Conservation (phyloP, 2,888 invertebrate species). For the Drosophila emarginata region DNA sequence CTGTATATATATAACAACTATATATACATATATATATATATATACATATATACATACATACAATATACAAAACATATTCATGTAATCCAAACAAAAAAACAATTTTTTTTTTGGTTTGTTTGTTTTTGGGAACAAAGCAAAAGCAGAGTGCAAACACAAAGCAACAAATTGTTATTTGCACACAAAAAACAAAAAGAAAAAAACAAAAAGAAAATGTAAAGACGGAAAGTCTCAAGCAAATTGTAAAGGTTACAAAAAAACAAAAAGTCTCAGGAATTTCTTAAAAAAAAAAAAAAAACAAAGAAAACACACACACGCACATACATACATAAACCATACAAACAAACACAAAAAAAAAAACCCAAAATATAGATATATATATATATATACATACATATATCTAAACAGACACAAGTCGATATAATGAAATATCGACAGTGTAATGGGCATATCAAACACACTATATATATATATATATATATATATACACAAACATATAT, state of each 20-base stretch:
- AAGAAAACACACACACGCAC: slow-evolving; percentile 6
- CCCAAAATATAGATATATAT: not conserved
- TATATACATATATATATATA: slow-evolving; percentile 11
- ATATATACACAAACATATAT: slow-evolving; percentile 12
- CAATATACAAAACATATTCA: slow-evolving; percentile 3
- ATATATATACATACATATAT: slow-evolving; percentile 1
- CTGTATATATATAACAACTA: slow-evolving; percentile 10
- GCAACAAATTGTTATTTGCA: slow-evolving; percentile 79
- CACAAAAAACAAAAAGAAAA: slow-evolving; percentile 63
- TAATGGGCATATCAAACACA: slow-evolving; percentile 10
- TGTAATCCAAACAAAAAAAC: not conserved
- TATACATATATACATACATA: slow-evolving; percentile 13
- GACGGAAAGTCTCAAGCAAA: slow-evolving; percentile 68
- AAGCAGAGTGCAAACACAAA: slow-evolving; percentile 22
- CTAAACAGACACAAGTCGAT: not conserved
- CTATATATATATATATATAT: not conserved
- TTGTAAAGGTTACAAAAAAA: slow-evolving; percentile 40
- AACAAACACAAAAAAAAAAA: slow-evolving; percentile 5
- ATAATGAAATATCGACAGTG: not conserved
- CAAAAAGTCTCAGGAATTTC: slow-evolving; percentile 79
- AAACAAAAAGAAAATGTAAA: slow-evolving; percentile 28
- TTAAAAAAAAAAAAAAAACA: slow-evolving; percentile 28
- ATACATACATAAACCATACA: not conserved
- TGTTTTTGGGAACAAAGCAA: slow-evolving; percentile 13
- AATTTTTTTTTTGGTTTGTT: not conserved